Percentiles rank a stretch among this genome's conserved stretches.
Evolutionary conservation across 2,113 vertebrate species (phyloP).

Genomic region (Halichoerus grypus): DNA sequence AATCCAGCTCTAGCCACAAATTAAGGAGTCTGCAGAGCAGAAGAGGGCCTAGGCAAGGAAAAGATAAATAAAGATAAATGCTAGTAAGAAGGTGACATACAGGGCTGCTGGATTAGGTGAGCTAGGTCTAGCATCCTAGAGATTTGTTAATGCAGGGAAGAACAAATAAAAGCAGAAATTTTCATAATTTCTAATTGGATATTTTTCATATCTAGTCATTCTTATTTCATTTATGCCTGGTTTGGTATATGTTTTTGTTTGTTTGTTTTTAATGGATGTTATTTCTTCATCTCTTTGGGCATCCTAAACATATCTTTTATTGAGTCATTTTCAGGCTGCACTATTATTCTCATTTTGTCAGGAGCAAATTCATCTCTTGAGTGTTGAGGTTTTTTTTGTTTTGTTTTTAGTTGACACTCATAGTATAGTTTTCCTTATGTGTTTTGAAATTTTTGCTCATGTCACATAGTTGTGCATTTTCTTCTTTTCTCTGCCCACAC

Average conservation of each 20-base stretch:
- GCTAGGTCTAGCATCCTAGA: not conserved
- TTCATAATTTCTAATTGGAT: slow-evolving; percentile 7
- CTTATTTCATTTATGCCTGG: slow-evolving; percentile 15
- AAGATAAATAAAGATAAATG: not conserved
- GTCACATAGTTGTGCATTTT: not conserved
- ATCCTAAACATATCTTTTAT: not conserved
- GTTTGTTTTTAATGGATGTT: not conserved
- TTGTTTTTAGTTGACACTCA: not conserved
- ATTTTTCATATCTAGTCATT: slow-evolving; percentile 28
- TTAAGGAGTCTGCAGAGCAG: slow-evolving; percentile 16
- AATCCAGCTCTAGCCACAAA: not conserved
- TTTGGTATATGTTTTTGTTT: not conserved
- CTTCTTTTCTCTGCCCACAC: not conserved
- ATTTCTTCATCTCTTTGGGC: slow-evolving; percentile 38
- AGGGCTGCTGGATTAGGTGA: not conserved
- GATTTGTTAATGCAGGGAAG: not conserved
- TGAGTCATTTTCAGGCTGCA: slow-evolving; percentile 26
- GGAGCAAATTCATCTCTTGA: not conserved
- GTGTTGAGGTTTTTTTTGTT: not conserved
- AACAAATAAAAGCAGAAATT: not conserved
- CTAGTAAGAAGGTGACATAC: not conserved
- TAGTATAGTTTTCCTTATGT: not conserved
- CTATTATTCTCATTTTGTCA: slow-evolving; percentile 36
- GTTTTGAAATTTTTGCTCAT: slow-evolving; percentile 45
- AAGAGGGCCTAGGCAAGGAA: not conserved